These are phyloP conservation scores for Meteorus colon DNA, from an alignment of 2,888 invertebrate genomes.

Conservation along the genomic window DNA sequence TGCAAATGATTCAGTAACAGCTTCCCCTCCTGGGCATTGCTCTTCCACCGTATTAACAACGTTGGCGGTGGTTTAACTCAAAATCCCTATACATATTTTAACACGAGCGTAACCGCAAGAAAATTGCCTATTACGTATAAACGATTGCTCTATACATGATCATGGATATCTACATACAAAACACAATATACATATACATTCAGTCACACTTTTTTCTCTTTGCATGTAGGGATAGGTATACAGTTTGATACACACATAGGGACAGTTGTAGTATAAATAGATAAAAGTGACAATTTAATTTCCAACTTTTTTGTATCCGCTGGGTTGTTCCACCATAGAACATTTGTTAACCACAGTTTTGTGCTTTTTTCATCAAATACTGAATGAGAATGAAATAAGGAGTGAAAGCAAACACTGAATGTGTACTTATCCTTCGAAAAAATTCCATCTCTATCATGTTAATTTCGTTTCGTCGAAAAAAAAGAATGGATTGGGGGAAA, in stretches of 20 bases:
- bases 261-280: too few species aligned
- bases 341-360: too few species aligned
- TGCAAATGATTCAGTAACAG: constrained; percentile 72
- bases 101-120: constrained; percentile 71
- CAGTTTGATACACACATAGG: too few species aligned
- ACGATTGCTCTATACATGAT: constrained; percentile 60
- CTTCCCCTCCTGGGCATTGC: constrained; percentile 65
- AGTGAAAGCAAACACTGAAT: too few species aligned
- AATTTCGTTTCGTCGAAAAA: too few species aligned
- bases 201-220: not conserved
- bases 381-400: too few species aligned
- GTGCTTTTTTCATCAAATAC: too few species aligned
- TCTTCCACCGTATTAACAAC: constrained; percentile 51
- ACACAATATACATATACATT: not conserved
- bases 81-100: constrained; percentile 72
- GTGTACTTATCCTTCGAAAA: too few species aligned
- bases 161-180: constrained; percentile 34
- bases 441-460: too few species aligned
- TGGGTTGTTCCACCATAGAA: too few species aligned
- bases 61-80: constrained; percentile 68
- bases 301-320: too few species aligned
- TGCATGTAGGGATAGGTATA: not conserved
- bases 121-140: constrained; percentile 72
- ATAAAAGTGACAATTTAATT: too few species aligned
- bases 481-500: not conserved